Percentiles rank a stretch among this genome's conserved stretches.
These are phyloP conservation scores for Temnothorax nylanderi DNA, from an alignment of 1,140 invertebrate genomes.

Conservation along the genomic window DNA sequence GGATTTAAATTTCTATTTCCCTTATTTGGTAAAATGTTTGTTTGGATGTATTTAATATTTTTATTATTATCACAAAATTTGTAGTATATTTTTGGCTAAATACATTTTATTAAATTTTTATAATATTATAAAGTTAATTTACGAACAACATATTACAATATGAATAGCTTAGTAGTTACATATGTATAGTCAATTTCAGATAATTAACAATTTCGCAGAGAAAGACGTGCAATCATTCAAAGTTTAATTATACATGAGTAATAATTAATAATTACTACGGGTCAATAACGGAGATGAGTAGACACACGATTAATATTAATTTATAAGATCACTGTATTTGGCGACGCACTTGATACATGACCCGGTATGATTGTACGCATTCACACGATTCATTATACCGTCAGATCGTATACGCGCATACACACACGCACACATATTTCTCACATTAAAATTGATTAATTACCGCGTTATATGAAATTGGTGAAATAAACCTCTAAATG, in stretches of 20 bases:
- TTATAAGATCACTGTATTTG: not conserved
- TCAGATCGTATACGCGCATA: not conserved
- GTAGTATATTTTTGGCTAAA: not conserved
- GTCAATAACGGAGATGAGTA: not conserved
- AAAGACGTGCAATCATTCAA: not conserved
- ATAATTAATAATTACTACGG: constrained; percentile 13
- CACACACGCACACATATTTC: not conserved
- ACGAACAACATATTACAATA: not conserved
- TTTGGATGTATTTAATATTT: not conserved
- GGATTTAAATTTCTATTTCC: not conserved
- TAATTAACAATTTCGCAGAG: constrained; percentile 16
- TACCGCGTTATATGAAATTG: not conserved
- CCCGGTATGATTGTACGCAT: not conserved
- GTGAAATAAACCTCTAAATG: constrained; percentile 5
- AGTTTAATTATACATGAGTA: constrained; percentile 15
- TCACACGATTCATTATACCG: constrained; percentile 25
- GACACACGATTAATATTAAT: not conserved
- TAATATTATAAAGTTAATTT: not conserved
- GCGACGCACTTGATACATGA: not conserved
- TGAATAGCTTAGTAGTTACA: not conserved
- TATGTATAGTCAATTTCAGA: not conserved
- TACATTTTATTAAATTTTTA: not conserved
- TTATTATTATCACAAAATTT: not conserved
- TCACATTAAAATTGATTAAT: constrained; percentile 39
- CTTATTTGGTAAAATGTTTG: not conserved